Conservation (phyloP, 2,797 vertebrate genomes). For the Thunnus albacares region DNA sequence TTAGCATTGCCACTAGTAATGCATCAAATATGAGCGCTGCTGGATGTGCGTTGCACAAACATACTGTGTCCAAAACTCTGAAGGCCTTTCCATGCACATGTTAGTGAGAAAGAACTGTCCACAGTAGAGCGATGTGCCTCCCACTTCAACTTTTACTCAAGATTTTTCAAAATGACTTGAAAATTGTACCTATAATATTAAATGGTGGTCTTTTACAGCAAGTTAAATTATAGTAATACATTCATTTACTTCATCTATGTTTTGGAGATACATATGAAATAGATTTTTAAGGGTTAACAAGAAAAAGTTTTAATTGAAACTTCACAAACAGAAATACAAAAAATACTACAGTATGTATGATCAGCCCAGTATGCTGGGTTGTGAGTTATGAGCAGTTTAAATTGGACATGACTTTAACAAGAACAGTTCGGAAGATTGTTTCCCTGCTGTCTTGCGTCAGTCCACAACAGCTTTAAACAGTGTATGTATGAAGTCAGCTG, state of each 20-base stretch:
- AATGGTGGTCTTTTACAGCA: neutral
- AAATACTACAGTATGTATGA: neutral
- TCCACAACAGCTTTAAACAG: slow-evolving; percentile 50
- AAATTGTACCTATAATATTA: neutral
- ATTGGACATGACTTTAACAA: slow-evolving; percentile 64
- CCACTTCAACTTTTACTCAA: neutral
- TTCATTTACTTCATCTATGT: neutral
- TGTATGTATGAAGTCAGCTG: slow-evolving; percentile 52
- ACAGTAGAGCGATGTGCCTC: neutral
- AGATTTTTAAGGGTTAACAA: neutral
- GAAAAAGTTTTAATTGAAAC: slow-evolving; percentile 8
- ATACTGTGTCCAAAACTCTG: slow-evolving; percentile 22
- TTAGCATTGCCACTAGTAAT: slow-evolving; percentile 47
- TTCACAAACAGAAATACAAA: neutral
- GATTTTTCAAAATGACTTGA: neutral
- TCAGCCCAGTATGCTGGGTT: slow-evolving; percentile 9
- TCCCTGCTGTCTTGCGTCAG: slow-evolving; percentile 60
- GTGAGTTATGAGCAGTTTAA: slow-evolving; percentile 43
- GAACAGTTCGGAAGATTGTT: slow-evolving; percentile 51
- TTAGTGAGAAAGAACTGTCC: slow-evolving; percentile 11
- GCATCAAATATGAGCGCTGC: slow-evolving; percentile 43
- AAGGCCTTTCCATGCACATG: slow-evolving; percentile 39
- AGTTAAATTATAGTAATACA: neutral
- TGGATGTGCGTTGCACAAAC: slow-evolving; percentile 41
- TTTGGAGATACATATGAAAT: neutral